These are phyloP conservation scores for Geodia barretti DNA, from an alignment of 37 sponge, comb jelly and placozoan species.

Conservation along the genomic window DNA sequence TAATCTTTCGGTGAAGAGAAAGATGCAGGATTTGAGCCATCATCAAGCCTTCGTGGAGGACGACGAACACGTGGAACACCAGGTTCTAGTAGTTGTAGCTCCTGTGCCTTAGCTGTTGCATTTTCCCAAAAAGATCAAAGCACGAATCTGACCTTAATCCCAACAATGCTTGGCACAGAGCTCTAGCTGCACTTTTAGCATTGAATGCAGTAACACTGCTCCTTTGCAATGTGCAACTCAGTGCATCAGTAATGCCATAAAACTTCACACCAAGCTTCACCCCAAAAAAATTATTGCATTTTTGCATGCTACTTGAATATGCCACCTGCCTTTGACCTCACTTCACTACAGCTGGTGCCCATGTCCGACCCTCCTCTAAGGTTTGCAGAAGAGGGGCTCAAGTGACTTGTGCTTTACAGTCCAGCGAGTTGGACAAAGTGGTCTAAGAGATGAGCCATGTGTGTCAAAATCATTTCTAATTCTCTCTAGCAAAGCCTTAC, in stretches of 20 bases:
- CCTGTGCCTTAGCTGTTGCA: too few species aligned
- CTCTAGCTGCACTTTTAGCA: constrained; percentile 23
- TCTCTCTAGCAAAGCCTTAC: constrained; percentile 16
- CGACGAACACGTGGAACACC: too few species aligned
- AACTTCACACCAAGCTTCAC: constrained; percentile 30
- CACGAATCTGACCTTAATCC: neutral
- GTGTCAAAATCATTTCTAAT: neutral
- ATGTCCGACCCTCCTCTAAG: constrained; percentile 29
- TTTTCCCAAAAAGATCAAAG: constrained; percentile 35
- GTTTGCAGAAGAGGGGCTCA: constrained; percentile 17
- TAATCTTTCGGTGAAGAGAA: too few species aligned
- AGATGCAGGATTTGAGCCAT: too few species aligned
- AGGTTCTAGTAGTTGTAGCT: too few species aligned
- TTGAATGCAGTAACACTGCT: constrained; percentile 35
- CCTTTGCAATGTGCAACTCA: constrained; percentile 33
- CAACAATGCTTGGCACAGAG: neutral
- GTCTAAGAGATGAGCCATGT: constrained; percentile 17
- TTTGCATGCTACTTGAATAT: constrained; percentile 28
- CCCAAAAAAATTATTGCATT: constrained; percentile 42
- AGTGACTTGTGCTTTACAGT: too few species aligned
- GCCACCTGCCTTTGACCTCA: constrained; percentile 47
- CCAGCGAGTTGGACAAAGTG: constrained; percentile 71
- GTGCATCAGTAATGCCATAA: constrained; percentile 27
- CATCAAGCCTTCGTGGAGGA: too few species aligned
- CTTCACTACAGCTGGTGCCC: constrained; percentile 67